These are phyloP conservation scores for Acleris sparsana DNA, from an alignment of 2,888 invertebrate genomes.

Conservation along the genomic window DNA sequence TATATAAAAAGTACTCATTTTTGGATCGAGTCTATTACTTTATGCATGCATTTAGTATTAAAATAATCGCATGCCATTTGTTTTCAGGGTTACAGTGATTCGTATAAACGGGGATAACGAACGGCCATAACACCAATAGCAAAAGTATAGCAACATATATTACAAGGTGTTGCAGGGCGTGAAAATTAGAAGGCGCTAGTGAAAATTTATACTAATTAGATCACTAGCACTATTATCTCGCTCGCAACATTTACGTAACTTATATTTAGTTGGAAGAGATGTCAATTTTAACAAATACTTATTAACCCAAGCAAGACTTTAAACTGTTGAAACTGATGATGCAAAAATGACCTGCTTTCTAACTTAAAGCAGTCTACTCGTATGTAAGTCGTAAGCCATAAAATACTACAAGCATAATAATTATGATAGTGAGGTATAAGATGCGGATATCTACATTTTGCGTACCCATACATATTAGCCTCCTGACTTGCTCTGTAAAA, in stretches of 20 bases:
- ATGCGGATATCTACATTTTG: conserved; percentile 45
- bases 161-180: conserved; percentile 10
- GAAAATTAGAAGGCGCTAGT: conserved; percentile 17
- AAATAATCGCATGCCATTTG: neutral
- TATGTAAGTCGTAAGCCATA: neutral
- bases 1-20: neutral
- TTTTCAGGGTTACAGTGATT: no score
- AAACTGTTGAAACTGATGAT: neutral
- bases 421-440: conserved; percentile 16
- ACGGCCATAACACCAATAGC: neutral
- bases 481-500: conserved; percentile 82
- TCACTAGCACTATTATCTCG: conserved; percentile 1
- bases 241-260: conserved; percentile 7
- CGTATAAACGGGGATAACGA: no score
- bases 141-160: neutral
- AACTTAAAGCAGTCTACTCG: neutral
- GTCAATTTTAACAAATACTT: neutral
- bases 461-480: conserved; percentile 78
- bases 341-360: no score
- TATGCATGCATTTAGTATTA: neutral
- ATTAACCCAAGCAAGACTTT: neutral
- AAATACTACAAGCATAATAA: conserved; percentile 20
- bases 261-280: neutral
- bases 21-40: neutral
- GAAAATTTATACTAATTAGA: conserved; percentile 25